phyloP scores from a whole-genome alignment of 2,888 invertebrate genomes.

The Abrostola tripartita region DNA sequence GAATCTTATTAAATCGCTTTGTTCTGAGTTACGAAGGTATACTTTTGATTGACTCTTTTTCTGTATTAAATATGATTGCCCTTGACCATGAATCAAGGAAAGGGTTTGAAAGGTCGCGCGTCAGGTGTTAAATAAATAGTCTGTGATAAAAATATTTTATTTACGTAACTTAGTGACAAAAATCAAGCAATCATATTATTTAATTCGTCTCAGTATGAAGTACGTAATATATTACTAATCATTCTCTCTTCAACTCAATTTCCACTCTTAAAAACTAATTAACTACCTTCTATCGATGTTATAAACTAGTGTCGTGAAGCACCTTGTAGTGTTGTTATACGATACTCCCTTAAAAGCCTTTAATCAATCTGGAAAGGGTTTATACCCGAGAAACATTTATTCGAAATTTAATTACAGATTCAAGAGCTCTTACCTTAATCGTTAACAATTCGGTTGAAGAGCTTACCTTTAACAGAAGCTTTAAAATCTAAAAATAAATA shows the following conservation, averaged over 20 bases:
- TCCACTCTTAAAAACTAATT: too few species aligned
- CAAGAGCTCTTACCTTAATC: constrained; percentile 11
- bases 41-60: constrained; percentile 13
- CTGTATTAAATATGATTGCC: background rate
- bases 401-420: constrained; percentile 36
- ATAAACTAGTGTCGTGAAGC: too few species aligned
- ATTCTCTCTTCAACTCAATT: too few species aligned
- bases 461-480: constrained; percentile 25
- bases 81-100: too few species aligned
- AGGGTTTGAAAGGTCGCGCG: too few species aligned
- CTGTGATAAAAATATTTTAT: too few species aligned
- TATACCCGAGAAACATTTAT: constrained; percentile 41
- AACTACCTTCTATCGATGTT: too few species aligned
- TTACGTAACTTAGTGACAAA: too few species aligned
- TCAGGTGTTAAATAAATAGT: too few species aligned
- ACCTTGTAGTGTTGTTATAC: background rate
- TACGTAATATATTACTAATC: too few species aligned
- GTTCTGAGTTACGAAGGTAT: constrained; percentile 14
- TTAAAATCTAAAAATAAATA: constrained; percentile 49
- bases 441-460: constrained; percentile 33
- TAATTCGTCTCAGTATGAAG: too few species aligned
- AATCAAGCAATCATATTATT: too few species aligned
- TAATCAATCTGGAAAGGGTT: constrained; percentile 34
- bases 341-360: constrained; percentile 9
- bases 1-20: constrained; percentile 15